A percentile compares a stretch with the other conserved stretches of the same genome.
phyloP scores from a whole-genome alignment of 2,113 vertebrate genomes.

The Callopanchax toddi region DNA sequence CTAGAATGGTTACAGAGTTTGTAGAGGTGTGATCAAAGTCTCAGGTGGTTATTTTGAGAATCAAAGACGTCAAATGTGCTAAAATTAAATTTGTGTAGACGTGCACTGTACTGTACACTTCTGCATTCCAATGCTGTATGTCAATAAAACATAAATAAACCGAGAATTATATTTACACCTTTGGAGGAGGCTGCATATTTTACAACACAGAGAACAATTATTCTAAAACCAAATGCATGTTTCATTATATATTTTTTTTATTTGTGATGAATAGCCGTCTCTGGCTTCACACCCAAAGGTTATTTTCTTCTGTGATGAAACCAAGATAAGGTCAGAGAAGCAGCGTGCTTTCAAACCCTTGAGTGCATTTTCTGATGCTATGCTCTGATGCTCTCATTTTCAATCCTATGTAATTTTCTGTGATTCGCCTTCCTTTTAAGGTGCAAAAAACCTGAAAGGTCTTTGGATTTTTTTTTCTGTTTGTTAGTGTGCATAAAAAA shows the following conservation, averaged over 20 bases:
- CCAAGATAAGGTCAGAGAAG: background rate
- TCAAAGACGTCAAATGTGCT: background rate
- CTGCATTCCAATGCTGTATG: background rate
- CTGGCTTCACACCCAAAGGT: background rate
- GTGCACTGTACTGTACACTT: background rate
- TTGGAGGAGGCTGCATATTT: too few relatives aligned
- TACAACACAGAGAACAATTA: background rate
- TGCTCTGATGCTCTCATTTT: constrained; percentile 14
- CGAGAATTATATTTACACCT: background rate
- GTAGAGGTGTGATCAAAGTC: background rate
- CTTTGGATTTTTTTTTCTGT: constrained; percentile 4
- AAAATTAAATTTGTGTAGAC: background rate
- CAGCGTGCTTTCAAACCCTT: background rate
- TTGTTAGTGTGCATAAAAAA: background rate
- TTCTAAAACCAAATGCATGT: background rate
- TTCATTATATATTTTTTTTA: too few relatives aligned
- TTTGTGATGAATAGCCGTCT: background rate
- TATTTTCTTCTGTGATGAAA: constrained; percentile 4
- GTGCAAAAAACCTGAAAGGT: background rate
- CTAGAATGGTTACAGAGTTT: too few relatives aligned
- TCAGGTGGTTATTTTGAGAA: background rate
- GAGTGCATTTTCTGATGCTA: background rate
- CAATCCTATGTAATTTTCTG: background rate
- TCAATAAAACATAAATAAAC: background rate
- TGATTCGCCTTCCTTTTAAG: background rate